Base-by-base conservation (phyloP, 2,113 vertebrate genomes). In the Aix galericulata region DNA sequence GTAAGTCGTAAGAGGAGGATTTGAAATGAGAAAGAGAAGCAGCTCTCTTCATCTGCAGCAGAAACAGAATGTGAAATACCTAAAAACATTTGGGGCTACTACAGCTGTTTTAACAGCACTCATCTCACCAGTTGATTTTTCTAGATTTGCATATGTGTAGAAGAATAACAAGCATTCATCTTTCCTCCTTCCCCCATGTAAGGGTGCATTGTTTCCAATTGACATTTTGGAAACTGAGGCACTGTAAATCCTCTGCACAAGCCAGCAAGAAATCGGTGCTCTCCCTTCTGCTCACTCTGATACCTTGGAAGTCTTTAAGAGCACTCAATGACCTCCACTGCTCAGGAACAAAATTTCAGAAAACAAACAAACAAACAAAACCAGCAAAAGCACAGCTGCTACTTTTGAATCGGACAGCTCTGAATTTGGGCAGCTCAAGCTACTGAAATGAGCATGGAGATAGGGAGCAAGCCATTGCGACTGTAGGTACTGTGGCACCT, bases 371-470 rank as follows among this genome's bases (percentile, higher is more conserved):
- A 40, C 11, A 11, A 40, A 40, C 38, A 40, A 40, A 40, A 40
- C 38, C 26, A 64, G 32, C 29, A 46, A 20, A 88, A 53, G 17
- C 2, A 8, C 68, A 34, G 36, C 20, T 36, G 14, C 32, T n/a
- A 20, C 18, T 76, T 66, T 87, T 82, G 46, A 78, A 21, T n/a
- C 22, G 31, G 25, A 27, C 6, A 42, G 21, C 56, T 82, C 36
- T 13, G 31, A 64, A n/a, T 69, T 42, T 48, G 56, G 60, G n/a
- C 77, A 78, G 15, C 14, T 69, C 64, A 69, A 36, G 22, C 62
- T 53, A 17, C 17, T 1, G 0, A 4, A 8, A 36, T 0, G 13
- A 77, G 32, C 32, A 64, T 14, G n/a, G n/a, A 0, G 0, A 29
- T 4, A 40, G 18, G 1, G 26, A 86, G 17, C 17, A n/a, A 68